A percentile compares a stretch with the other conserved stretches of the same genome.
Evolutionary conservation across 2,888 invertebrate species (phyloP).

Genomic region (Hirtodrosophila confusa): DNA sequence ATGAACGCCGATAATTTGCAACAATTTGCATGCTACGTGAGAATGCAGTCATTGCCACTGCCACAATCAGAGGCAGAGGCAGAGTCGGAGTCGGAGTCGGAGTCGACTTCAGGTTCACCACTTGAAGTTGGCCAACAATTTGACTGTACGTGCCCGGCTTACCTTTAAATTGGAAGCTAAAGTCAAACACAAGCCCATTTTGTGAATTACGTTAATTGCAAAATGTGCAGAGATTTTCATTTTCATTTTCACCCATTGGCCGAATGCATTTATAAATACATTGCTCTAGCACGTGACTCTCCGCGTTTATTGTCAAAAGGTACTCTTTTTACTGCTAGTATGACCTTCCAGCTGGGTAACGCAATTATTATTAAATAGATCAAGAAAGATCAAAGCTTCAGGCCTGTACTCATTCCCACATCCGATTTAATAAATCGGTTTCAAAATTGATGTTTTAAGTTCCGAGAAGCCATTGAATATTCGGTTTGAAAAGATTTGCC

Average conservation of each 20-base stretch:
- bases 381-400: too few species aligned
- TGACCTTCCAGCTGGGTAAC: neutral
- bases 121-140: conserved; percentile 24
- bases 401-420: too few species aligned
- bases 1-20: conserved; percentile 68
- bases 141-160: conserved; percentile 45
- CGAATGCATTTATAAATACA: conserved; percentile 27
- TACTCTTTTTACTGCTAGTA: neutral
- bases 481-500: too few species aligned
- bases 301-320: neutral
- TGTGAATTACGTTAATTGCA: conserved; percentile 73
- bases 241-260: conserved; percentile 20
- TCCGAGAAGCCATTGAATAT: too few species aligned
- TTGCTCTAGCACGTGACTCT: conserved; percentile 34
- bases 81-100: neutral
- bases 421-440: too few species aligned
- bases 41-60: conserved; percentile 32
- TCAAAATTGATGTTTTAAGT: too few species aligned
- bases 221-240: conserved; percentile 58
- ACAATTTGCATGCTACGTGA: conserved; percentile 73
- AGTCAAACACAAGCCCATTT: conserved; percentile 51
- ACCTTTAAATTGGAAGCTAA: conserved; percentile 65
- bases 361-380: neutral
- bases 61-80: neutral
- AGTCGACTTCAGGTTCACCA: conserved; percentile 5